Evolutionary conservation across 2,797 vertebrate species (phyloP).

Genomic region (Helarctos malayanus): DNA sequence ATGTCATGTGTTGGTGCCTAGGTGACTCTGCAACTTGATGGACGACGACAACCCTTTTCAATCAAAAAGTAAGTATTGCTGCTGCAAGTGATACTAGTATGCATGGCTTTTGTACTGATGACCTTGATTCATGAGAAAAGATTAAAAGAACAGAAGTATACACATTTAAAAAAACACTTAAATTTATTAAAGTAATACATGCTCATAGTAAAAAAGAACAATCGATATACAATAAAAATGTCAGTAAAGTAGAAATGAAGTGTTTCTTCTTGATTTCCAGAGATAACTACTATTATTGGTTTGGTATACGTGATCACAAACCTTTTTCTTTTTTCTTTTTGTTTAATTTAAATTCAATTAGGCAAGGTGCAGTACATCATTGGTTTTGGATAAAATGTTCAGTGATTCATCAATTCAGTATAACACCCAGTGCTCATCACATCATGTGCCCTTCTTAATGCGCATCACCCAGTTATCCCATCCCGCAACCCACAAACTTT

Average conservation of each 20-base stretch:
- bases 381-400: no score
- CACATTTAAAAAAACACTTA: slow-evolving; percentile 21
- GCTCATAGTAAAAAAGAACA: neutral
- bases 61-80: slow-evolving; percentile 76
- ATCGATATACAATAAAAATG: slow-evolving; percentile 6
- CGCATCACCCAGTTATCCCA: no score
- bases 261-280: slow-evolving; percentile 44
- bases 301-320: slow-evolving; percentile 16
- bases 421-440: no score
- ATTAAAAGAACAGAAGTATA: neutral
- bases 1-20: slow-evolving; percentile 70
- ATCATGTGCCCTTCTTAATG: no score
- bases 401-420: no score
- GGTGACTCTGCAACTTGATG: slow-evolving; percentile 78
- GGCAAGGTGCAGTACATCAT: neutral
- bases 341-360: neutral
- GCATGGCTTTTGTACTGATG: slow-evolving; percentile 30
- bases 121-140: slow-evolving; percentile 38
- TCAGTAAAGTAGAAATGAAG: slow-evolving; percentile 51
- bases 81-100: neutral
- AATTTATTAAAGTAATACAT: slow-evolving; percentile 36
- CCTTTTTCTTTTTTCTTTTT: neutral
- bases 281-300: neutral
- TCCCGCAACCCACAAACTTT: neutral
- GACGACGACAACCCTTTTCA: slow-evolving; percentile 56